Percentiles rank a stretch among this genome's conserved stretches.
phyloP scores from a whole-genome alignment of 2,797 vertebrate genomes.

The Pseudochirops cupreus region DNA sequence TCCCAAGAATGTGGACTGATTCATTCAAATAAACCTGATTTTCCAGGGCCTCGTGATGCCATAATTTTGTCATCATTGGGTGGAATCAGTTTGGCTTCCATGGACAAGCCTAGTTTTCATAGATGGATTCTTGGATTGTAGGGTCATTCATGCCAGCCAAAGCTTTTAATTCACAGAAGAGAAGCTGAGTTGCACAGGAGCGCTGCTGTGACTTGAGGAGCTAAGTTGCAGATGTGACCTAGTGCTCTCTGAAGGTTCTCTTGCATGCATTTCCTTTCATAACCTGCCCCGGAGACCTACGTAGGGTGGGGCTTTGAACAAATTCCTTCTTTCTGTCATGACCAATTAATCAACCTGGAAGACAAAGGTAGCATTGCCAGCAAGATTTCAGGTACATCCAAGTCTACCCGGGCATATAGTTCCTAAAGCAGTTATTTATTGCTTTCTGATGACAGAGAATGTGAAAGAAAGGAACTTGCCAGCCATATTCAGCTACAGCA shows the following conservation, averaged over 20 bases:
- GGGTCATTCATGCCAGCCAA: not conserved
- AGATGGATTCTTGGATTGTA: not conserved
- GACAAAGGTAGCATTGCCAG: not conserved
- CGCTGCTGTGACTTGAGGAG: not conserved
- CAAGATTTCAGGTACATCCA: not conserved
- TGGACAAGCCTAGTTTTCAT: not conserved
- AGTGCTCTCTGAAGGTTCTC: conserved; percentile 3
- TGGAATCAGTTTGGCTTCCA: not conserved
- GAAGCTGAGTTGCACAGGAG: not conserved
- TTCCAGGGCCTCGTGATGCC: not conserved
- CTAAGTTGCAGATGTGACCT: not conserved
- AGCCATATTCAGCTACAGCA: conserved; percentile 29
- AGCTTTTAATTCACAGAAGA: not conserved
- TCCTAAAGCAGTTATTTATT: not conserved
- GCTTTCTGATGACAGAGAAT: conserved; percentile 26
- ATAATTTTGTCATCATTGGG: not conserved
- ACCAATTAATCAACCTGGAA: not conserved
- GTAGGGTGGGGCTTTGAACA: not conserved
- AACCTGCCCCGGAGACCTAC: not conserved
- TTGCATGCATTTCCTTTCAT: conserved; percentile 14
- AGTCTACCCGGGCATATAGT: not conserved
- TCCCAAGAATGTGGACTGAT: not conserved
- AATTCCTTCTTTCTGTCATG: not conserved
- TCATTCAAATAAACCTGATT: not conserved
- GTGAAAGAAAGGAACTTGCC: conserved; percentile 7